Base-by-base conservation (phyloP, 2,113 vertebrate genomes). In the Boleophthalmus pectinirostris region DNA sequence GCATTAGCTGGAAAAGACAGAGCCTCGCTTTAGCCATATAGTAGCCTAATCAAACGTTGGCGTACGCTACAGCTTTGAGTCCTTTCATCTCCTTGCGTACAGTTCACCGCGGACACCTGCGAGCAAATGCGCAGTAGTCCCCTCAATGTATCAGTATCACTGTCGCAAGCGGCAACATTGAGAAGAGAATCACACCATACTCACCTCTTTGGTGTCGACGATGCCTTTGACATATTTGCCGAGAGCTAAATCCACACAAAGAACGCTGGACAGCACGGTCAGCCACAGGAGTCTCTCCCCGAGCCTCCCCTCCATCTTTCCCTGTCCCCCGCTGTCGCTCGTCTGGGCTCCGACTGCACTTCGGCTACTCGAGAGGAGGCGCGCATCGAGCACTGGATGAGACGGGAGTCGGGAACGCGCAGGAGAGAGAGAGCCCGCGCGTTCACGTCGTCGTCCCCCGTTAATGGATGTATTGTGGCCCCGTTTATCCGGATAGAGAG, bases 191-290 rank as follows among this genome's bases (percentile, higher is more conserved):
- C 10, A 51, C 20, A 78, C 25, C 61, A 33, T 75, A 78, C 87
- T 89, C 76, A 93, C 93, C 91, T 94, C 93, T 85, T 94, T 94
- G 46, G 93, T 94, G 79, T 92, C 84, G 60, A 94, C 91, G 87
- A 93, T 85, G 78, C 93, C 93, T 89, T 86, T 93, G 66, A 94
- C 93, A 83, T 94, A 94, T 92, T 94, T 94, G 51, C 92, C 92
- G 67, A 88, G 24, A 21, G 90, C 91, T 0, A 89, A 81, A 43
- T 84, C 89, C 76, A 82, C 82, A 78, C 88, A 92, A 21, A 94
- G 79, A 79, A 93, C 72, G 78, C 87, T 85, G 84, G 81, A 92
- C 77, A 94, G 70, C 83, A 89, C 75, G 13, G 84, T 89, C 85
- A 93, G 79, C 74, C 88, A 89, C 73, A 93, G 47, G 70, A 94